Conservation (phyloP, 1,140 invertebrate species). For the Pteromalus puparum region DNA sequence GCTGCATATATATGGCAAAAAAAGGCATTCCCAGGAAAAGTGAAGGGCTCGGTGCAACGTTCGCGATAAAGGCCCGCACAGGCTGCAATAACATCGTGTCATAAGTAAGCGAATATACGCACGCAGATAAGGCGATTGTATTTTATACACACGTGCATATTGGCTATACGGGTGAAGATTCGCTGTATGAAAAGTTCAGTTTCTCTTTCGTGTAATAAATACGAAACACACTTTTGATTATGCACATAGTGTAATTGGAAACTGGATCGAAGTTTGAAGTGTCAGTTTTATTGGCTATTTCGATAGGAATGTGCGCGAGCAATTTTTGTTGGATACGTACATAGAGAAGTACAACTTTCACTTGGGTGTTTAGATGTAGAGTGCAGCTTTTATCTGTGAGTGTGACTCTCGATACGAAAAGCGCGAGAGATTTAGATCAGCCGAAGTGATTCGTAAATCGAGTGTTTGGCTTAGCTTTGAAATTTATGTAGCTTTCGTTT, state of each 20-base stretch:
- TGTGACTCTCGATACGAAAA: too few species aligned
- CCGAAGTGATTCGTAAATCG: too few species aligned
- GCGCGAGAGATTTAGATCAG: too few species aligned
- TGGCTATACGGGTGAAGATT: neutral
- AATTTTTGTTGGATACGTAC: neutral
- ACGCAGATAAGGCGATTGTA: neutral
- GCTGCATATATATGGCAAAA: neutral
- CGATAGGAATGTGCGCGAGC: neutral
- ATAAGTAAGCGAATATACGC: neutral
- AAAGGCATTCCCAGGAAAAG: constrained; percentile 10
- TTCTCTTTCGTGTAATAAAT: too few species aligned
- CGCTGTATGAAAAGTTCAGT: too few species aligned
- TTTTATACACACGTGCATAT: neutral
- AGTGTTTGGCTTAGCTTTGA: too few species aligned
- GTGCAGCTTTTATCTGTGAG: too few species aligned
- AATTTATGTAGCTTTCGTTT: too few species aligned
- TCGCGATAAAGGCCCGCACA: constrained; percentile 12
- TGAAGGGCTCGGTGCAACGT: neutral
- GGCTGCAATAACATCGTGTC: neutral
- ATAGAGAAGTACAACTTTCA: neutral
- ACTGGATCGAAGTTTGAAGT: neutral
- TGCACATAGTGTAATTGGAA: neutral
- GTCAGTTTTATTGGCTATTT: neutral
- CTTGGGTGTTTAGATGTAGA: neutral
- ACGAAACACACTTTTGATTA: too few species aligned